phyloP scores from a whole-genome alignment of 2,888 invertebrate genomes.

The Dasysyrphus albostriatus region DNA sequence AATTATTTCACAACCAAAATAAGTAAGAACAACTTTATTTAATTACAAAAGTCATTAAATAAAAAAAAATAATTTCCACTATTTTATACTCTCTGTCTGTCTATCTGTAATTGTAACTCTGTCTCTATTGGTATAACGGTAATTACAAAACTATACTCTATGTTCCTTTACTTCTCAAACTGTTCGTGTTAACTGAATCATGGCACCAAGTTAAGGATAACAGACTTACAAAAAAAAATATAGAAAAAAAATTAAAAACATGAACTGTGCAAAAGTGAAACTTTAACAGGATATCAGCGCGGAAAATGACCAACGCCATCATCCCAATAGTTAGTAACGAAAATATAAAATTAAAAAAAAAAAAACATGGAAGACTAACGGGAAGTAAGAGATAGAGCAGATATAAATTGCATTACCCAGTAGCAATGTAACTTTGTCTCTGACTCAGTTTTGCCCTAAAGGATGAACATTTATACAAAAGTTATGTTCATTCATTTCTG shows the following conservation, averaged over 20 bases:
- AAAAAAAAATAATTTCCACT: slow-evolving; percentile 21
- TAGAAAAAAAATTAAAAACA: slow-evolving; percentile 36
- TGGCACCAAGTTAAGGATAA: slow-evolving; percentile 49
- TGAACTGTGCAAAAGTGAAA: slow-evolving; percentile 61
- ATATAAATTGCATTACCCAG: slow-evolving; percentile 60
- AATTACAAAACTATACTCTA: slow-evolving; percentile 69
- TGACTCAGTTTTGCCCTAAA: slow-evolving; percentile 13
- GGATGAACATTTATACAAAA: slow-evolving; percentile 49
- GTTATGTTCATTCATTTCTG: slow-evolving; percentile 56
- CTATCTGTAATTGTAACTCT: slow-evolving; percentile 27
- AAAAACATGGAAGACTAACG: slow-evolving; percentile 17
- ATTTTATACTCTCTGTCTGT: slow-evolving; percentile 24
- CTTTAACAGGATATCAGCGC: slow-evolving; percentile 72
- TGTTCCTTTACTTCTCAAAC: slow-evolving; percentile 33
- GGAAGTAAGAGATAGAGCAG: slow-evolving; percentile 12
- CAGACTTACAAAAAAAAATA: slow-evolving; percentile 21
- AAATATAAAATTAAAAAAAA: neutral
- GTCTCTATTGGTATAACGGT: slow-evolving; percentile 50
- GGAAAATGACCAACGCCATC: slow-evolving; percentile 68
- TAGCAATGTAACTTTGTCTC: slow-evolving; percentile 53
- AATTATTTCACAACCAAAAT: slow-evolving; percentile 9
- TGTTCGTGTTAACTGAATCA: slow-evolving; percentile 65
- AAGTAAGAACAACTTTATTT: slow-evolving; percentile 53
- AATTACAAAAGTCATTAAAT: slow-evolving; percentile 74
- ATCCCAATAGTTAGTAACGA: slow-evolving; percentile 14